phyloP scores from a whole-genome alignment of 2,113 vertebrate genomes.

The Lepus europaeus region DNA sequence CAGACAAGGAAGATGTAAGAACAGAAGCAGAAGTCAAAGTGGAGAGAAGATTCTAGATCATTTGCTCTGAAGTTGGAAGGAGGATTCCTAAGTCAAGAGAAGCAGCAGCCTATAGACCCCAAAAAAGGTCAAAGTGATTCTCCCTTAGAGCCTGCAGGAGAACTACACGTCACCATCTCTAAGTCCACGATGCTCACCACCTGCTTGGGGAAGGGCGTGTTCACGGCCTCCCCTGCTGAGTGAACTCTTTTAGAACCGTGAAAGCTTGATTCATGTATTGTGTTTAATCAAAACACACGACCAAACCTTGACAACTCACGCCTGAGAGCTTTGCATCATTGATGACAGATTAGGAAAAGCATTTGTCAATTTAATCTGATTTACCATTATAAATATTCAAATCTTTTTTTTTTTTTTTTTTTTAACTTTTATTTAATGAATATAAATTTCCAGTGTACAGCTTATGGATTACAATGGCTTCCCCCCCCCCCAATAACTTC shows the following conservation, averaged over 20 bases:
- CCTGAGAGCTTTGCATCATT: slow-evolving; percentile 70
- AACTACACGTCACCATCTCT: neutral
- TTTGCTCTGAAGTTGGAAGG: neutral
- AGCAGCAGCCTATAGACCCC: neutral
- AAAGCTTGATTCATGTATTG: slow-evolving; percentile 60
- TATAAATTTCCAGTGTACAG: too few species aligned
- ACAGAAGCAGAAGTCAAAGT: neutral
- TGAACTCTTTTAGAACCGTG: slow-evolving; percentile 57
- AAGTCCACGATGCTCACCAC: neutral
- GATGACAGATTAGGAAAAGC: slow-evolving; percentile 60
- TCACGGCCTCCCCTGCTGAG: neutral
- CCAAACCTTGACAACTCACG: slow-evolving; percentile 69
- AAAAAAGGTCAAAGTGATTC: neutral
- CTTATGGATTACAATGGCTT: too few species aligned
- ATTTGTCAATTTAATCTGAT: slow-evolving; percentile 71
- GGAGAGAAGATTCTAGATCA: neutral
- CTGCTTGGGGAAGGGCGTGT: neutral
- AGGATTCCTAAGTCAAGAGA: neutral
- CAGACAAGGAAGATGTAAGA: neutral
- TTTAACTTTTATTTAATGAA: too few species aligned
- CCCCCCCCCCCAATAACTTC: too few species aligned
- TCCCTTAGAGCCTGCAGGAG: neutral
- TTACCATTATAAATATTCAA: slow-evolving; percentile 77
- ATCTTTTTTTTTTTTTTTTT: too few species aligned
- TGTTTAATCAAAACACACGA: slow-evolving; percentile 79